Evolutionary conservation across 2,888 invertebrate species (phyloP).

Genomic region (Geotrupes spiniger): DNA sequence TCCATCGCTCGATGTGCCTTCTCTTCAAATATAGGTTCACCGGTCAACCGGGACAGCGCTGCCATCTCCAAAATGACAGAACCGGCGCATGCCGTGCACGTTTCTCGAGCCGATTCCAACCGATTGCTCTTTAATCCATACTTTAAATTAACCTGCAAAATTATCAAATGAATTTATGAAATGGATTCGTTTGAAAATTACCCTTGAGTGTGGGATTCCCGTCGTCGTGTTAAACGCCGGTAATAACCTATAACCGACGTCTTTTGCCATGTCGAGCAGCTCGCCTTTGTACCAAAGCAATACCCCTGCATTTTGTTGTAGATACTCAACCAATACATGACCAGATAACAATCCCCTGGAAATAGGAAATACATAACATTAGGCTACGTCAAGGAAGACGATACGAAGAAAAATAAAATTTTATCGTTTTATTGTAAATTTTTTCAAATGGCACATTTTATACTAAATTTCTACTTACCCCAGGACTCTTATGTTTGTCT

Average conservation of each 20-base stretch:
- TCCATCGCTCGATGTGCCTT: conserved; percentile 97
- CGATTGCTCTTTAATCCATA: conserved; percentile 77
- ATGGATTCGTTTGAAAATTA: conserved; percentile 45
- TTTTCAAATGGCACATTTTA: conserved; percentile 1
- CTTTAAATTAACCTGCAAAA: conserved; percentile 68
- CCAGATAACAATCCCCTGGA: conserved; percentile 85
- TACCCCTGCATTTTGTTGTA: conserved; percentile 71
- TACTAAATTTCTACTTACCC: conserved; percentile 61
- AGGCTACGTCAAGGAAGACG: too few relatives aligned
- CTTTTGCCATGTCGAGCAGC: conserved; percentile 84
- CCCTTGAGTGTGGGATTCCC: conserved; percentile 94
- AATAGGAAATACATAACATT: conserved; percentile 23
- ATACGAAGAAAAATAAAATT: too few relatives aligned
- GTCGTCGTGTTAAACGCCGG: conserved; percentile 99
- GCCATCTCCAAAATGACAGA: conserved; percentile 98
- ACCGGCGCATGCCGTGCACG: conserved; percentile 97
- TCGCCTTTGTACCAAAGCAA: conserved; percentile 87
- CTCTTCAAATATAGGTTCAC: conserved; percentile 87
- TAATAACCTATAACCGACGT: conserved; percentile 85
- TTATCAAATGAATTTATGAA: background rate
- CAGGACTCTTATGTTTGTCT: conserved; percentile 96
- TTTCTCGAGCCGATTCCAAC: conserved; percentile 76
- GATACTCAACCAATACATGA: conserved; percentile 81
- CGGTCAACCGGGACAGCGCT: conserved; percentile 88
- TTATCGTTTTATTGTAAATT: too few relatives aligned